Percentiles rank a stretch among this genome's conserved stretches.
These are phyloP conservation scores for Microplitis demolitor DNA, from an alignment of 1,140 invertebrate species.

Conservation along the genomic window DNA sequence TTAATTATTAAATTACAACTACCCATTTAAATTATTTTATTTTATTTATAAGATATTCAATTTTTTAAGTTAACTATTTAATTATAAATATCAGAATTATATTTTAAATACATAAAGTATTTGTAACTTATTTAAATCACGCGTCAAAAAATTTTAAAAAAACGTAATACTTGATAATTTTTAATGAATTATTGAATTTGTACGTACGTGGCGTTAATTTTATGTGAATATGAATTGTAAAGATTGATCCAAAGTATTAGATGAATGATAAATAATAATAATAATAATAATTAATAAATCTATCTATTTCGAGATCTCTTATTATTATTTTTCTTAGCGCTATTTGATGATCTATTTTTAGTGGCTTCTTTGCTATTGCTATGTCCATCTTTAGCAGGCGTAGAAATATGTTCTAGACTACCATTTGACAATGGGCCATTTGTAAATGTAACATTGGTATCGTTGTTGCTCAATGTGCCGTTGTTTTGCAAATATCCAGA, in stretches of 20 bases:
- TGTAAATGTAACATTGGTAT: slow-evolving; percentile 70
- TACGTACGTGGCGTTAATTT: neutral
- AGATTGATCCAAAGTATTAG: too few species aligned
- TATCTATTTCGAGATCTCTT: slow-evolving; percentile 75
- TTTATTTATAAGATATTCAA: too few species aligned
- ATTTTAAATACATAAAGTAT: neutral
- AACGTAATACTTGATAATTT: neutral
- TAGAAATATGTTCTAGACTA: slow-evolving; percentile 58
- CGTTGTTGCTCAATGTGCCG: slow-evolving; percentile 65
- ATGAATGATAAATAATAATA: slow-evolving; percentile 6
- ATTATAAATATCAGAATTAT: slow-evolving; percentile 5
- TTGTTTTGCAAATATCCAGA: slow-evolving; percentile 66
- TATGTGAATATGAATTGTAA: too few species aligned
- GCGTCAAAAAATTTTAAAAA: neutral
- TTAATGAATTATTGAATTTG: neutral
- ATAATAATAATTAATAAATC: slow-evolving; percentile 35
- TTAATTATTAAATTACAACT: slow-evolving; percentile 24
- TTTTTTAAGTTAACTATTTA: neutral
- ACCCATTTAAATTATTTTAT: too few species aligned
- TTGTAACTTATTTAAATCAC: neutral
- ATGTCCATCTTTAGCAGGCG: slow-evolving; percentile 61
- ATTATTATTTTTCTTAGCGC: slow-evolving; percentile 70
- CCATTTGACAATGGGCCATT: slow-evolving; percentile 65
- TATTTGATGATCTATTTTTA: slow-evolving; percentile 67
- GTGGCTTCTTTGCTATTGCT: slow-evolving; percentile 66